Evolutionary conservation across 2,888 invertebrate genomes (phyloP).

Genomic region (Herminia tarsipennalis): DNA sequence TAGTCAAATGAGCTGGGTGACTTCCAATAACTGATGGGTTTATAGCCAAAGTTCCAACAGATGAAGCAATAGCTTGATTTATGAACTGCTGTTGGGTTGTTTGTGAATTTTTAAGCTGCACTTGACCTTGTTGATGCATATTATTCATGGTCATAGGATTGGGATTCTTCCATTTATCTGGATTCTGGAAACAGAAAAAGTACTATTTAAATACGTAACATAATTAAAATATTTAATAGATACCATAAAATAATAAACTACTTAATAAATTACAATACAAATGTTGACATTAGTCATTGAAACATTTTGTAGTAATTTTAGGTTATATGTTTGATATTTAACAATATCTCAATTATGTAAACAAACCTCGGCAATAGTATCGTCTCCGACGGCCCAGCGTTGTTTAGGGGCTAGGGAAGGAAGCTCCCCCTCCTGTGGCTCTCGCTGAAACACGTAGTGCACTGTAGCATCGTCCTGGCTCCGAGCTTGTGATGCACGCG

Average conservation of each 20-base stretch:
- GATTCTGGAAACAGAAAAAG: constrained; percentile 86
- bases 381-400: constrained; percentile 96
- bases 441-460: constrained; percentile 94
- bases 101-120: constrained; percentile 80
- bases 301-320: constrained; percentile 28
- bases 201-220: not conserved
- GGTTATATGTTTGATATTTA: constrained; percentile 22
- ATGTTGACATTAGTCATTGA: no score
- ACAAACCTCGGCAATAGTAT: constrained; percentile 94
- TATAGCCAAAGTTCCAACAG: constrained; percentile 78
- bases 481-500: constrained; percentile 88
- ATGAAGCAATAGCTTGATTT: constrained; percentile 79
- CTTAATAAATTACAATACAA: no score
- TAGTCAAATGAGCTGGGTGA: constrained; percentile 77
- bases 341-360: constrained; percentile 22
- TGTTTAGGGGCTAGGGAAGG: constrained; percentile 90
- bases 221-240: no score
- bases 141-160: constrained; percentile 85
- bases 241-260: no score
- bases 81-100: constrained; percentile 83
- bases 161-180: constrained; percentile 95
- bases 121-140: constrained; percentile 84
- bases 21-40: constrained; percentile 80
- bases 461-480: constrained; percentile 95
- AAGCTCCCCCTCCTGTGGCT: constrained; percentile 93